Evolutionary conservation across 2,888 invertebrate genomes (phyloP).

Genomic region (Drosophila multiciliata): DNA sequence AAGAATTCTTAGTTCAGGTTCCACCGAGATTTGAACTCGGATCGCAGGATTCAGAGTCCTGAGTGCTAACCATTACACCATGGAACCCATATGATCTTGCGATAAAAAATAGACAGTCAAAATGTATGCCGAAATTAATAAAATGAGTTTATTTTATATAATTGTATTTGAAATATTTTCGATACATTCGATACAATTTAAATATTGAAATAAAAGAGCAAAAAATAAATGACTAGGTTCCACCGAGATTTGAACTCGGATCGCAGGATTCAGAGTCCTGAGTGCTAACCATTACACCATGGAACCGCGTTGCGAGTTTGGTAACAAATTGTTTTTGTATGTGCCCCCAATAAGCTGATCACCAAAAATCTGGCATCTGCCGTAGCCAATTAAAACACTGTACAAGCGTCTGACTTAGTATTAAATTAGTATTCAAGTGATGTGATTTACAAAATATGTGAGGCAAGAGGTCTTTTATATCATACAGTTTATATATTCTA

Average conservation of each 20-base stretch:
- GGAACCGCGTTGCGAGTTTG: constrained; percentile 78
- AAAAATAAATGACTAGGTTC: constrained; percentile 72
- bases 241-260: constrained; percentile 86
- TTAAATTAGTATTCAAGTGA: background rate
- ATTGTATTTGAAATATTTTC: background rate
- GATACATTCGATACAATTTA: background rate
- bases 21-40: constrained; percentile 86
- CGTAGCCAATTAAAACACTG: background rate
- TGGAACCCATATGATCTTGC: constrained; percentile 82
- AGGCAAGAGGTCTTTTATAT: background rate
- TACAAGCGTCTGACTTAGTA: no score
- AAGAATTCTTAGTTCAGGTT: constrained; percentile 69
- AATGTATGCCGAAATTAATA: background rate
- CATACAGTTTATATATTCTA: no score
- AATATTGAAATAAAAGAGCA: constrained; percentile 13
- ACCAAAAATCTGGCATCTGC: background rate
- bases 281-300: constrained; percentile 87
- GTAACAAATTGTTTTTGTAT: constrained; percentile 29
- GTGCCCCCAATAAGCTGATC: background rate
- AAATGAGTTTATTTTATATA: background rate
- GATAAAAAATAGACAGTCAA: constrained; percentile 4
- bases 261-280: constrained; percentile 86
- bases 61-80: constrained; percentile 87
- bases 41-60: constrained; percentile 86
- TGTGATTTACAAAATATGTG: background rate